These are phyloP conservation scores for Stegana nigrithorax DNA, from an alignment of 2,888 invertebrate species.

Conservation along the genomic window DNA sequence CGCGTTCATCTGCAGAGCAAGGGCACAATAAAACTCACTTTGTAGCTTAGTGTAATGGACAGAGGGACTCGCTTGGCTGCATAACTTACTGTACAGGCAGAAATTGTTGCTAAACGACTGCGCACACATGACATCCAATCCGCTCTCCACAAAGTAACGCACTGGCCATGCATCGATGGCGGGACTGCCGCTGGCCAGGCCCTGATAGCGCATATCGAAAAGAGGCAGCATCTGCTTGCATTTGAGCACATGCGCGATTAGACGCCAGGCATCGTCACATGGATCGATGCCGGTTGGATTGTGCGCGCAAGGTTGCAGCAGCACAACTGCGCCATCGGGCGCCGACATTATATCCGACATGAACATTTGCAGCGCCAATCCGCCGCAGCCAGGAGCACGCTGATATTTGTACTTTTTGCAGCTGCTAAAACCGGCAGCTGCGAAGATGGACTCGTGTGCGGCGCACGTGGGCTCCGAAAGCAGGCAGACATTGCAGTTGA, in stretches of 20 bases:
- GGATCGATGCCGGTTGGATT: slow-evolving; percentile 37
- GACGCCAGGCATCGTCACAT: slow-evolving; percentile 38
- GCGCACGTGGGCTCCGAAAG: slow-evolving; percentile 30
- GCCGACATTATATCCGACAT: slow-evolving; percentile 40
- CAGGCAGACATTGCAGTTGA: slow-evolving; percentile 28
- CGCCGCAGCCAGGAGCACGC: slow-evolving; percentile 16
- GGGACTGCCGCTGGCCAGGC: slow-evolving; percentile 32
- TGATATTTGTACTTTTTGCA: slow-evolving; percentile 36
- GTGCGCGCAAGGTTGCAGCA: slow-evolving; percentile 40
- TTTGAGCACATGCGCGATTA: slow-evolving; percentile 38
- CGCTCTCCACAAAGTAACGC: slow-evolving; percentile 36
- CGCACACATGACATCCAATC: slow-evolving; percentile 34
- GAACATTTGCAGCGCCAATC: slow-evolving; percentile 38
- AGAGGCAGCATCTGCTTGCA: slow-evolving; percentile 41
- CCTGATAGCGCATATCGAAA: slow-evolving; percentile 37
- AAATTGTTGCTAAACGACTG: slow-evolving; percentile 43
- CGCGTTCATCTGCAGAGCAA: slow-evolving; percentile 32
- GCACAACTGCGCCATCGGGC: slow-evolving; percentile 35
- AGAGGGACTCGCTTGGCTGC: no score
- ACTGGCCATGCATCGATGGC: slow-evolving; percentile 35
- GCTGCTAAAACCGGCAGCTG: slow-evolving; percentile 24
- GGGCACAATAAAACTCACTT: no score
- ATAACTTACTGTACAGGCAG: slow-evolving; percentile 35
- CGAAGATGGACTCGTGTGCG: slow-evolving; percentile 28
- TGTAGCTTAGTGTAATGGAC: no score